phyloP scores from a whole-genome alignment of 2,797 vertebrate genomes.

The Miichthys miiuy region DNA sequence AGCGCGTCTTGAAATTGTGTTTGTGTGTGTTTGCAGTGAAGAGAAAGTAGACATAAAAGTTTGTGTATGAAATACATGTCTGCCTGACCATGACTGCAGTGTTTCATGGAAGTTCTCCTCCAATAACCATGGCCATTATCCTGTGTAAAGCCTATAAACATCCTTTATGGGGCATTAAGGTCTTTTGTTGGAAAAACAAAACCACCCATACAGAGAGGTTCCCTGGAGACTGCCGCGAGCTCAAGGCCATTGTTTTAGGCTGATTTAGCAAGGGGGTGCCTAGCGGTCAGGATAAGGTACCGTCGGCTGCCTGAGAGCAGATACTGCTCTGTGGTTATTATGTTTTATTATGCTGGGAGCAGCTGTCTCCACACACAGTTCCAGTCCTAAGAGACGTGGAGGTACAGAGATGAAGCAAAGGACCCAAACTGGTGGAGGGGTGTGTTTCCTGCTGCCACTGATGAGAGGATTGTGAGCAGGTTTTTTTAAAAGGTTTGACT shows the following conservation, averaged over 20 bases:
- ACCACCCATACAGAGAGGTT: constrained; percentile 58
- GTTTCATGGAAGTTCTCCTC: constrained; percentile 51
- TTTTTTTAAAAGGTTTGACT: constrained; percentile 35
- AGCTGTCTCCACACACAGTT: constrained; percentile 45
- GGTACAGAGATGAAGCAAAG: constrained; percentile 33
- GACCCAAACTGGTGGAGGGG: constrained; percentile 12
- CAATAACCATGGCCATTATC: constrained; percentile 70
- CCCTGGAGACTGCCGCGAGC: constrained; percentile 59
- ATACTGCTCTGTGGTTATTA: constrained; percentile 55
- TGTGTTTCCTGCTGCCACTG: constrained; percentile 20
- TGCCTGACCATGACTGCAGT: constrained; percentile 23
- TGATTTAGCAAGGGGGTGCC: constrained; percentile 66
- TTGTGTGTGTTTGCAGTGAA: background rate
- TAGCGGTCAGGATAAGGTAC: constrained; percentile 58
- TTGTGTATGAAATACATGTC: constrained; percentile 38
- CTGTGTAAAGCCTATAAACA: constrained; percentile 75
- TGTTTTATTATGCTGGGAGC: constrained; percentile 60
- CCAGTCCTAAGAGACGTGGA: constrained; percentile 34
- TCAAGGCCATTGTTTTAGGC: constrained; percentile 66
- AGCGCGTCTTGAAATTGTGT: constrained; percentile 36
- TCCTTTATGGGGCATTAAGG: constrained; percentile 70
- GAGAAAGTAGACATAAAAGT: constrained; percentile 25
- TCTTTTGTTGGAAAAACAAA: constrained; percentile 77
- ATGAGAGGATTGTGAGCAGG: constrained; percentile 24
- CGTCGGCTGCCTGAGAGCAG: constrained; percentile 50